Conservation (phyloP, 2,797 vertebrate genomes). For the Hypotaenidia philippensis region DNA sequence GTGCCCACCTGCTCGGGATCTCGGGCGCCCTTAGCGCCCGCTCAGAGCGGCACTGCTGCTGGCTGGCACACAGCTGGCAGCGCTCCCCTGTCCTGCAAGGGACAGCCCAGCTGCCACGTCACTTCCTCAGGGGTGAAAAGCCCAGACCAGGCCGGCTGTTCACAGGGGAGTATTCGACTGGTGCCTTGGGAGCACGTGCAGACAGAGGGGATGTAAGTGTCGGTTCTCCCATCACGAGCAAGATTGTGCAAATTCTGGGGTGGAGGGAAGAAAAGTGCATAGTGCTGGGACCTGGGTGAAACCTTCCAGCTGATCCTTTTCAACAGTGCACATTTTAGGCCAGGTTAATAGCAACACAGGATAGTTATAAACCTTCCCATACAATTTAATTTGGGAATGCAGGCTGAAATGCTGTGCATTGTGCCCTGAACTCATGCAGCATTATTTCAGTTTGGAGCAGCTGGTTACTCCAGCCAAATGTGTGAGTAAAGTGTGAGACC, state of each 20-base stretch:
- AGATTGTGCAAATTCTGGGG: neutral
- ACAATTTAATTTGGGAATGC: neutral
- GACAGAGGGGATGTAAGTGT: neutral
- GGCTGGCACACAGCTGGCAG: neutral
- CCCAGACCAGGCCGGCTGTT: too few relatives aligned
- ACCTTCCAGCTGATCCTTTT: neutral
- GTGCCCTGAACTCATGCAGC: fast-evolving
- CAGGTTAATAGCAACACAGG: neutral
- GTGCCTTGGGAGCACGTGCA: neutral
- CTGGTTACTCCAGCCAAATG: neutral
- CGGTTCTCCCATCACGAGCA: neutral
- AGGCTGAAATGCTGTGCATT: neutral
- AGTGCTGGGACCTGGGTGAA: neutral
- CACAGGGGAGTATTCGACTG: neutral
- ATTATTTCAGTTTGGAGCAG: neutral
- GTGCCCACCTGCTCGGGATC: neutral
- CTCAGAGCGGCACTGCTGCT: fast-evolving
- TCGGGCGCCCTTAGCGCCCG: fast-evolving
- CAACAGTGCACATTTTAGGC: neutral
- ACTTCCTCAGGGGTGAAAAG: neutral
- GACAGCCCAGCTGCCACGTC: neutral
- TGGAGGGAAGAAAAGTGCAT: neutral
- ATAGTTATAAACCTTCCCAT: neutral
- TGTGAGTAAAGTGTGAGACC: neutral
- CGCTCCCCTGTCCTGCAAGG: neutral